Conservation (phyloP, 2,888 invertebrate genomes). For the Melipona bicolor region DNA sequence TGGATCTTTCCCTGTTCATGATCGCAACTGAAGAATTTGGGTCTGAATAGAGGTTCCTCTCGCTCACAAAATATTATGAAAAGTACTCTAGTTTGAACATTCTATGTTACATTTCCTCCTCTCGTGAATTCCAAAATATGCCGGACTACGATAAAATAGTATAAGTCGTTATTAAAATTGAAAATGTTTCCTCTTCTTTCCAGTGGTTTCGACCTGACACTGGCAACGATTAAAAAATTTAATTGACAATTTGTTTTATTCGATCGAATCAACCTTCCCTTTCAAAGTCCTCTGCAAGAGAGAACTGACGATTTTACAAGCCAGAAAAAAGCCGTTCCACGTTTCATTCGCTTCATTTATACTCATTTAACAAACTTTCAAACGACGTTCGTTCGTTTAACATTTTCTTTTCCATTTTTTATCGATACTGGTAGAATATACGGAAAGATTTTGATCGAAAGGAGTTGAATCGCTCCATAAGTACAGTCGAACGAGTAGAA, state of each 20-base stretch:
- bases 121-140: not conserved
- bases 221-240: not conserved
- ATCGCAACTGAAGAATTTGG: too few species aligned
- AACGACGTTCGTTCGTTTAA: not conserved
- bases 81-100: too few species aligned
- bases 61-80: too few species aligned
- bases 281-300: too few species aligned
- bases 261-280: not conserved
- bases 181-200: not conserved
- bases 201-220: not conserved
- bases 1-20: too few species aligned
- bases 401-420: not conserved
- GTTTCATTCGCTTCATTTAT: not conserved
- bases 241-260: not conserved
- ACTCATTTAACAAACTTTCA: not conserved
- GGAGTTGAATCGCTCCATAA: too few species aligned
- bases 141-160: not conserved
- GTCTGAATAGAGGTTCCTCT: too few species aligned
- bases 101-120: too few species aligned
- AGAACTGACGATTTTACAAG: not conserved
- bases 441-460: too few species aligned
- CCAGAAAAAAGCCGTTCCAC: not conserved
- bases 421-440: too few species aligned
- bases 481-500: too few species aligned
- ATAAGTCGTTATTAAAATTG: not conserved